Evolutionary conservation across 2,113 vertebrate genomes (phyloP).

Genomic region (Indicator maculatus): DNA sequence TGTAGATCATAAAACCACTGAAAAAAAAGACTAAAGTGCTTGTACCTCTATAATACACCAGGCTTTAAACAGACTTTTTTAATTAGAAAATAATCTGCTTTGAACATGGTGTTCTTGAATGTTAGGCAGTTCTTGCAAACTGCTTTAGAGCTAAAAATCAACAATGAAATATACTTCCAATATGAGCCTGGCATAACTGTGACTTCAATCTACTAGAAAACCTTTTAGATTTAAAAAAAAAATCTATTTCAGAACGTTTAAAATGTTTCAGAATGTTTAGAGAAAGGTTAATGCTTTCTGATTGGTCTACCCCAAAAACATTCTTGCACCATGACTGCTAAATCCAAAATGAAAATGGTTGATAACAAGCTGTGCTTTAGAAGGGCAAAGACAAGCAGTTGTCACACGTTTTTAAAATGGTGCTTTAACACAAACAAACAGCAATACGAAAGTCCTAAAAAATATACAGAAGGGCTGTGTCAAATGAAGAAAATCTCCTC

Average conservation of each 20-base stretch:
- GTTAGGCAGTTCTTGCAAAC: slow-evolving; percentile 43
- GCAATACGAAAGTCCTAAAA: not conserved
- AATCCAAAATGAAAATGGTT: not conserved
- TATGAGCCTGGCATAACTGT: slow-evolving; percentile 47
- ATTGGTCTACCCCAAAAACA: not conserved
- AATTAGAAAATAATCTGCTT: slow-evolving; percentile 52
- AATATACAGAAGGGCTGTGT: slow-evolving; percentile 33
- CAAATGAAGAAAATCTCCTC: slow-evolving; percentile 97
- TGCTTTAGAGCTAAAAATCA: slow-evolving; percentile 28
- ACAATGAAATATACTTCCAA: slow-evolving; percentile 55
- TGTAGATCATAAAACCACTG: not conserved
- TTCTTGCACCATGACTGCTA: slow-evolving; percentile 37
- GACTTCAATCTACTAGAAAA: slow-evolving; percentile 34
- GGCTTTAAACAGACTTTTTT: slow-evolving; percentile 51
- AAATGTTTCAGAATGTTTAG: slow-evolving; percentile 20
- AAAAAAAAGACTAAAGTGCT: slow-evolving; percentile 32
- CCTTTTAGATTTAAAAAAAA: not conserved
- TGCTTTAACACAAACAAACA: slow-evolving; percentile 31
- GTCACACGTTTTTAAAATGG: slow-evolving; percentile 60
- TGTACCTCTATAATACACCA: slow-evolving; percentile 19
- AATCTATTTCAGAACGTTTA: slow-evolving; percentile 50
- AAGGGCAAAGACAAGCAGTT: slow-evolving; percentile 33
- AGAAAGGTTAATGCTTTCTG: not conserved
- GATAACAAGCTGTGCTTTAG: not conserved
- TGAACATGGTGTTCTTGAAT: slow-evolving; percentile 14